These are phyloP conservation scores for Listronotus bonariensis DNA, from an alignment of 1,140 invertebrate genomes.

Conservation along the genomic window DNA sequence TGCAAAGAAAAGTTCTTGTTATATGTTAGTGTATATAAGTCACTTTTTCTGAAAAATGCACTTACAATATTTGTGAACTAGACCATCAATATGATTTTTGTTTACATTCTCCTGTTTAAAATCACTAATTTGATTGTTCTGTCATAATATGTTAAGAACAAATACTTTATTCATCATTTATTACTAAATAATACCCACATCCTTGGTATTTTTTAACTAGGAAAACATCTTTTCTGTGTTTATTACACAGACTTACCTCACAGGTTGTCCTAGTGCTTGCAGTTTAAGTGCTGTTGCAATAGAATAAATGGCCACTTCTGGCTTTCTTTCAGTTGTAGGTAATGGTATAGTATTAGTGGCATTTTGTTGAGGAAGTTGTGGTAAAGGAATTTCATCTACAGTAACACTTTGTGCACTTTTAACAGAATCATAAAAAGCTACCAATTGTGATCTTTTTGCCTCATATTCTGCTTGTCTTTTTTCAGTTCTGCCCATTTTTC, in stretches of 20 bases:
- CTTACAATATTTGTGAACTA: no score
- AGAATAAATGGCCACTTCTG: slow-evolving; percentile 56
- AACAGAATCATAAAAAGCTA: slow-evolving; percentile 94
- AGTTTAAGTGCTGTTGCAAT: slow-evolving; percentile 54
- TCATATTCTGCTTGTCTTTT: slow-evolving; percentile 92
- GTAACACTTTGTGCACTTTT: slow-evolving; percentile 92
- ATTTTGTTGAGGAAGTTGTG: slow-evolving; percentile 61
- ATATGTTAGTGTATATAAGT: no score
- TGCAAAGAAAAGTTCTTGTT: no score
- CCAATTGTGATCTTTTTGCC: slow-evolving; percentile 80
- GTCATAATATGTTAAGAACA: no score
- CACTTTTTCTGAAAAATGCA: no score
- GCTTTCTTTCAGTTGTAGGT: slow-evolving; percentile 59
- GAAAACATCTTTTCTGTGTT: no score
- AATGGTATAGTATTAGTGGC: slow-evolving; percentile 73
- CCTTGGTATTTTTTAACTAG: no score
- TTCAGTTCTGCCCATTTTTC: slow-evolving; percentile 92
- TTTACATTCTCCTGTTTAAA: no score
- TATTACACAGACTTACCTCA: background rate
- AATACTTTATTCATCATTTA: no score
- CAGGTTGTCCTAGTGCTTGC: slow-evolving; percentile 47
- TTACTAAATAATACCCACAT: no score
- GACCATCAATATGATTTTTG: no score
- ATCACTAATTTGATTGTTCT: no score
- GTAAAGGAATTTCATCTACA: slow-evolving; percentile 96